These are phyloP conservation scores for Pterocles gutturalis DNA, from an alignment of 2,113 vertebrate genomes.

Conservation along the genomic window DNA sequence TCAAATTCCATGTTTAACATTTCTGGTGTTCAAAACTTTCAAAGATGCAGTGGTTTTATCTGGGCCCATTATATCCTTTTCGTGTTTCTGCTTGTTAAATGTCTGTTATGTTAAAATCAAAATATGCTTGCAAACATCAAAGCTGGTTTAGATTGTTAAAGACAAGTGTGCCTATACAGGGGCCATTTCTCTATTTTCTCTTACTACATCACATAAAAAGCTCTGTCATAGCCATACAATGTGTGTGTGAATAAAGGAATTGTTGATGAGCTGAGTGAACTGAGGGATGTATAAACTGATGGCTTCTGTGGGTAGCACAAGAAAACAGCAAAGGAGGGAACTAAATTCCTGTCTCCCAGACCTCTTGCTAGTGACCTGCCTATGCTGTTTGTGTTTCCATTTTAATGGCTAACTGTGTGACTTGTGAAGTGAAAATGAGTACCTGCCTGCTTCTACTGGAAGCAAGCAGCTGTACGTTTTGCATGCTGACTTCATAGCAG, in stretches of 20 bases:
- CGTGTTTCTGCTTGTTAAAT: neutral
- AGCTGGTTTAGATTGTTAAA: neutral
- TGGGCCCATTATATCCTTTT: neutral
- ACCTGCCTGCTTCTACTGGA: neutral
- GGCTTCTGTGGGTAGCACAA: neutral
- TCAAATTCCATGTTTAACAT: neutral
- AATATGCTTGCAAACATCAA: neutral
- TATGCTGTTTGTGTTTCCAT: neutral
- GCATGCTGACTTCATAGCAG: neutral
- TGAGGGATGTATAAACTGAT: neutral
- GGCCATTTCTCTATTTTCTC: neutral
- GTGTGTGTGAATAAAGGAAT: neutral
- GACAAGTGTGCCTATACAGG: neutral
- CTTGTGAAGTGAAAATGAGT: neutral
- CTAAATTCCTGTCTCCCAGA: neutral
- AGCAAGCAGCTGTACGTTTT: neutral
- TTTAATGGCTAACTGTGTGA: neutral
- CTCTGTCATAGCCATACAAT: neutral
- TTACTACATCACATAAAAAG: neutral
- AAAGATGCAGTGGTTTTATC: neutral
- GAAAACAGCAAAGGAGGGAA: neutral
- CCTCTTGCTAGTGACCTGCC: neutral
- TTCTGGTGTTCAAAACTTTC: neutral
- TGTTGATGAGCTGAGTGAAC: neutral
- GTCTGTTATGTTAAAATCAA: neutral